These are phyloP conservation scores for Parnassius apollo DNA, from an alignment of 2,888 invertebrate species.

Conservation along the genomic window DNA sequence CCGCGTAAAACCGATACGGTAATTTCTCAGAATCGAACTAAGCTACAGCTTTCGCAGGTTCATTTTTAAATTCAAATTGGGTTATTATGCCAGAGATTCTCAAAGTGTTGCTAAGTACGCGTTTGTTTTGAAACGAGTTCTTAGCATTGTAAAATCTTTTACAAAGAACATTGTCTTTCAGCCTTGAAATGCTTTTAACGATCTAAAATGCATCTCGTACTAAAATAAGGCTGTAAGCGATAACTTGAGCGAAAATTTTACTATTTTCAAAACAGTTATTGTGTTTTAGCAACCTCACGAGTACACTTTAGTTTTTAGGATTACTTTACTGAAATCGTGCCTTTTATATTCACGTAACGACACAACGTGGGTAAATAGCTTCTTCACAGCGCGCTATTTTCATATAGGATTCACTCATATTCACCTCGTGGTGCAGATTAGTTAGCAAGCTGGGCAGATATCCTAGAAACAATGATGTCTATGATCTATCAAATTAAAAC, in stretches of 20 bases:
- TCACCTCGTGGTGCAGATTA: too few species aligned
- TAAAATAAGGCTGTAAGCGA: slow-evolving; percentile 15
- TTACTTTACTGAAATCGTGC: too few species aligned
- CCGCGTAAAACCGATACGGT: slow-evolving; percentile 10
- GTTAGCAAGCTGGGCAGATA: too few species aligned
- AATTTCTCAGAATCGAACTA: slow-evolving; percentile 22
- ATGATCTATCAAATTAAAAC: too few species aligned
- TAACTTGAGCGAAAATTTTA: slow-evolving; percentile 9
- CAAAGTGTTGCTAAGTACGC: slow-evolving; percentile 20
- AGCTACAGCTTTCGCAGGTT: slow-evolving; percentile 22
- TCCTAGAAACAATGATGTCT: too few species aligned
- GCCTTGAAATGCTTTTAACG: slow-evolving; percentile 26
- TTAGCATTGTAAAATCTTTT: slow-evolving; percentile 18
- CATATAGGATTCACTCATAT: too few species aligned
- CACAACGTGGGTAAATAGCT: too few species aligned
- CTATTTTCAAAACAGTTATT: background rate
- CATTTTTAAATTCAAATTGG: slow-evolving; percentile 32
- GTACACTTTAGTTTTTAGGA: too few species aligned
- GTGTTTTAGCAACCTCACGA: background rate
- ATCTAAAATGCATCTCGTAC: slow-evolving; percentile 24
- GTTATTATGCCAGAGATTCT: slow-evolving; percentile 25
- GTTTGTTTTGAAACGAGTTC: slow-evolving; percentile 9
- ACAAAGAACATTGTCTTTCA: slow-evolving; percentile 21
- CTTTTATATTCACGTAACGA: too few species aligned
- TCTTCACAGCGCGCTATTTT: too few species aligned